These are phyloP conservation scores for Galaxea fascicularis DNA, from an alignment of 92 coral and sea anemone genomes.

Conservation along the genomic window DNA sequence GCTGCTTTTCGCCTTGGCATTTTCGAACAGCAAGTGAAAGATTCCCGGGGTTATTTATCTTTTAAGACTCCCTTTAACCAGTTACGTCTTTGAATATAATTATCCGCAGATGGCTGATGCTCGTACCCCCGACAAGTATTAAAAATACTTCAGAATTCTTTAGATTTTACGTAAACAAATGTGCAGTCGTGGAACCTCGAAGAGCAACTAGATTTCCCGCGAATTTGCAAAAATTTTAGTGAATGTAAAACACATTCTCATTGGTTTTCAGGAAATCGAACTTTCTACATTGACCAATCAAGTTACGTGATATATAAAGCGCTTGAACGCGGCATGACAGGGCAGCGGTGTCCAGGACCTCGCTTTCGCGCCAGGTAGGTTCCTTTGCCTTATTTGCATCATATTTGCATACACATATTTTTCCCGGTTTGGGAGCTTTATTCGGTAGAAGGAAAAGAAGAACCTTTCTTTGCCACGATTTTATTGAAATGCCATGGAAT, in stretches of 20 bases:
- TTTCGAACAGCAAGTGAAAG: no score
- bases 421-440: conserved; percentile 75
- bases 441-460: conserved; percentile 57
- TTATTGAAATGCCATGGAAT: conserved; percentile 57
- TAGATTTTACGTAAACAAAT: no score
- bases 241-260: conserved; percentile 5
- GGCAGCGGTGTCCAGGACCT: conserved; percentile 61
- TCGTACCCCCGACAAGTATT: no score
- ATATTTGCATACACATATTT: conserved; percentile 56
- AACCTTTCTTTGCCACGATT: conserved; percentile 28
- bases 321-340: conserved; percentile 1
- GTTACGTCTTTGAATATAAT: no score
- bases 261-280: not conserved
- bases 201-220: conserved; percentile 27
- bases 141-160: no score
- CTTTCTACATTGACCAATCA: conserved; percentile 31
- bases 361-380: conserved; percentile 81
- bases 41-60: not conserved
- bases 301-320: conserved; percentile 8
- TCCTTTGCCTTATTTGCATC: conserved; percentile 23
- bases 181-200: no score
- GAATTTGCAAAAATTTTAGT: conserved; percentile 9
- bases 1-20: conserved; percentile 31
- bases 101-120: no score
- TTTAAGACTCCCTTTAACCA: not conserved